phyloP scores from a whole-genome alignment of 2,797 vertebrate genomes.

The Poecilia picta region DNA sequence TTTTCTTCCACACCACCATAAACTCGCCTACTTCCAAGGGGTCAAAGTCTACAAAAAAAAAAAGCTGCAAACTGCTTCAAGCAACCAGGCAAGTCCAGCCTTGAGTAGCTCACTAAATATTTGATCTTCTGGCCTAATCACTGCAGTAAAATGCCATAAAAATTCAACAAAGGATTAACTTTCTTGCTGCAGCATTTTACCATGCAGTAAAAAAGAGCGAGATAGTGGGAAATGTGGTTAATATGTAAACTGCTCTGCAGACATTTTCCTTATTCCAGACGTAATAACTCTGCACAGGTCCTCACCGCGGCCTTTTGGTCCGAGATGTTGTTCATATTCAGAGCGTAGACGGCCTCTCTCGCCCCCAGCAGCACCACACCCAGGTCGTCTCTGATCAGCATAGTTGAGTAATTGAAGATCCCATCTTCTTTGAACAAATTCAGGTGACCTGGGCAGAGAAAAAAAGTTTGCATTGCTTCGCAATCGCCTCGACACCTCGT shows the following conservation, averaged over 20 bases:
- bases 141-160: slow-evolving; percentile 11
- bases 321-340: slow-evolving; percentile 78
- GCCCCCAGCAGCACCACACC: slow-evolving; percentile 80
- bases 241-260: neutral
- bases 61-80: slow-evolving; percentile 2
- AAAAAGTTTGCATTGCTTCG: slow-evolving; percentile 20
- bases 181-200: neutral
- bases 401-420: slow-evolving; percentile 79
- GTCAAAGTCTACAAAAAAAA: neutral
- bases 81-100: neutral
- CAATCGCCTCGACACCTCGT: neutral
- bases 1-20: neutral
- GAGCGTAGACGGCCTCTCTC: slow-evolving; percentile 79
- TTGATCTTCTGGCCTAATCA: slow-evolving; percentile 10
- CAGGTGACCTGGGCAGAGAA: slow-evolving; percentile 59
- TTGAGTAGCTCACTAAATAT: slow-evolving; percentile 12
- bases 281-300: neutral
- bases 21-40: neutral
- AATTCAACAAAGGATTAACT: slow-evolving; percentile 20
- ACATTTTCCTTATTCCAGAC: neutral
- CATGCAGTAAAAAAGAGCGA: neutral
- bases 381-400: slow-evolving; percentile 79
- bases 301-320: slow-evolving; percentile 71
- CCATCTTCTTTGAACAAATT: slow-evolving; percentile 74
- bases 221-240: neutral